phyloP scores from a whole-genome alignment of 2,888 invertebrate genomes.

The Brachylomia viminalis region DNA sequence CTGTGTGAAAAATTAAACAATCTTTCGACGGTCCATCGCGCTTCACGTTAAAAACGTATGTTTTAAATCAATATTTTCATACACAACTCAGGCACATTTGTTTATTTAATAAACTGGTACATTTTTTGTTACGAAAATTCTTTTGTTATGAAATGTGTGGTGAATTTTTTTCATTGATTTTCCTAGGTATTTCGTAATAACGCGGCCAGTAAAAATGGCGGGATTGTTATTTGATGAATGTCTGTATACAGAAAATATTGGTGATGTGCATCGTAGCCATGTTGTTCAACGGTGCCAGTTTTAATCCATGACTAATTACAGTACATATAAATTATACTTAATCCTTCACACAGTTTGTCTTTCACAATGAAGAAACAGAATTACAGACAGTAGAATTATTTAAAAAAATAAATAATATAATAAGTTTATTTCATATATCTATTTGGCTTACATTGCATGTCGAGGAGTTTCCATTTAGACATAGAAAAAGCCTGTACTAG shows the following conservation, averaged over 20 bases:
- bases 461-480: too few species aligned
- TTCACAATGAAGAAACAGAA: not conserved
- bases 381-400: too few species aligned
- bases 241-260: not conserved
- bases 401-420: too few species aligned
- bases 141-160: conserved; percentile 28
- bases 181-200: conserved; percentile 18
- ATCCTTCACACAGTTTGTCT: not conserved
- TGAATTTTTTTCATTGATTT: conserved; percentile 25
- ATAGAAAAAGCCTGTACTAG: too few species aligned
- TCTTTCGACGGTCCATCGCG: conserved; percentile 62
- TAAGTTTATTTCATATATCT: too few species aligned
- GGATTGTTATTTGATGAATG: conserved; percentile 13
- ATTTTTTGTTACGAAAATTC: conserved; percentile 42
- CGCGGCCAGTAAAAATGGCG: conserved; percentile 17
- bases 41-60: conserved; percentile 29
- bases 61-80: conserved; percentile 64
- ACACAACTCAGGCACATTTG: conserved; percentile 36
- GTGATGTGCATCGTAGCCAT: not conserved
- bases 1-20: conserved; percentile 66
- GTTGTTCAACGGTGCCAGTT: not conserved
- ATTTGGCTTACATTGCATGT: too few species aligned
- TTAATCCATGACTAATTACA: not conserved
- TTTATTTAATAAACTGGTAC: conserved; percentile 31
- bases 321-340: too few species aligned